Evolutionary conservation across 1,140 invertebrate genomes (phyloP).

Genomic region (Diorhabda sublineata): DNA sequence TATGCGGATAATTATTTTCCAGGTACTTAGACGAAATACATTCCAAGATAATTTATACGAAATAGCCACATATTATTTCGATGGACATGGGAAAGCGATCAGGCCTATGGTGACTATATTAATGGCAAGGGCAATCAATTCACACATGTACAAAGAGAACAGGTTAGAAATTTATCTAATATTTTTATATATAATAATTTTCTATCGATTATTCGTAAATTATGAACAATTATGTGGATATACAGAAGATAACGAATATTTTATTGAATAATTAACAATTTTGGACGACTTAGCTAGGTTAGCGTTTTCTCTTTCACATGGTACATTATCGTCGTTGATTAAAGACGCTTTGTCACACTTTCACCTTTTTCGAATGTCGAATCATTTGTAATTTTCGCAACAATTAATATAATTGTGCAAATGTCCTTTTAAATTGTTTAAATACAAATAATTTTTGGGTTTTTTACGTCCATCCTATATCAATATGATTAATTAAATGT

Average conservation of each 20-base stretch:
- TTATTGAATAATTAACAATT: slow-evolving; percentile 6
- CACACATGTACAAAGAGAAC: slow-evolving; percentile 79
- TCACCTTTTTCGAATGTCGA: slow-evolving; percentile 16
- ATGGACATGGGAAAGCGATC: slow-evolving; percentile 92
- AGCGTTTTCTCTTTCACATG: slow-evolving; percentile 13
- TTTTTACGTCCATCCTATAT: no score
- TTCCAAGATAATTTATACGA: slow-evolving; percentile 75
- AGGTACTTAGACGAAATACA: slow-evolving; percentile 75
- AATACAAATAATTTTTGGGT: no score
- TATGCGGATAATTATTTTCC: slow-evolving; percentile 29
- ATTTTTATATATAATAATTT: no score
- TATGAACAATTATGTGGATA: no score
- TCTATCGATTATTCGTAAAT: no score
- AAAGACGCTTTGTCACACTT: slow-evolving; percentile 2
- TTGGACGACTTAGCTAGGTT: not conserved
- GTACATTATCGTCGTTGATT: not conserved
- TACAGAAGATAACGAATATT: not conserved
- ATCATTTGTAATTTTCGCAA: not conserved
- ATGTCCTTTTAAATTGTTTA: no score
- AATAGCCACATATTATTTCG: slow-evolving; percentile 93
- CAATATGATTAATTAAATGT: no score
- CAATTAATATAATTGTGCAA: no score
- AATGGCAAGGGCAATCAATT: slow-evolving; percentile 88
- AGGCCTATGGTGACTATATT: slow-evolving; percentile 88
- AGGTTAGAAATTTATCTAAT: slow-evolving; percentile 55